A percentile compares a stretch with the other conserved stretches of the same genome.
These are phyloP conservation scores for Heliconius ethilla DNA, from an alignment of 2,888 invertebrate species.

Conservation along the genomic window DNA sequence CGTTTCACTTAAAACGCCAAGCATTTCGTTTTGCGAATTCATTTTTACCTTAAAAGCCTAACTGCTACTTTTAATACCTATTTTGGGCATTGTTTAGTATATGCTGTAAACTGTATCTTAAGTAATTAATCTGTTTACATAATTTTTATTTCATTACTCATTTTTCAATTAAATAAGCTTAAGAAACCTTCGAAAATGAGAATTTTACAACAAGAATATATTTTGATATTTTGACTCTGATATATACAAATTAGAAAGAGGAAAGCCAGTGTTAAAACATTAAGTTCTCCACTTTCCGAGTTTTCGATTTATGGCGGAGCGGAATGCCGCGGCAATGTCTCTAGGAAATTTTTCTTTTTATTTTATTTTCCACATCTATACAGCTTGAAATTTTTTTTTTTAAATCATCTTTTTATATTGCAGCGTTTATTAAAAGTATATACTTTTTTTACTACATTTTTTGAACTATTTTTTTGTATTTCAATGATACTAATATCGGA, in stretches of 20 bases:
- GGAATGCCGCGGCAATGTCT: too few species aligned
- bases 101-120: background rate
- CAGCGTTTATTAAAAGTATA: too few species aligned
- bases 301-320: too few species aligned
- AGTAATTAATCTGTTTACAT: background rate
- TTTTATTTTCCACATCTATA: too few species aligned
- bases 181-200: background rate
- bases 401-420: too few species aligned
- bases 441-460: too few species aligned
- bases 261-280: background rate
- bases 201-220: too few species aligned
- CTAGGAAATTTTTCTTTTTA: too few species aligned
- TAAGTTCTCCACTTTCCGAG: too few species aligned
- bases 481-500: too few species aligned
- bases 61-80: background rate
- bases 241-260: background rate
- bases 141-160: background rate
- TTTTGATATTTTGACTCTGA: background rate
- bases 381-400: too few species aligned
- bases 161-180: background rate
- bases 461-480: too few species aligned
- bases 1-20: conserved; percentile 51
- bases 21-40: conserved; percentile 21
- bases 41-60: conserved; percentile 26
- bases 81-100: background rate